These are phyloP conservation scores for Lumbricus terrestris DNA, from an alignment of 2,888 invertebrate genomes.

Conservation along the genomic window DNA sequence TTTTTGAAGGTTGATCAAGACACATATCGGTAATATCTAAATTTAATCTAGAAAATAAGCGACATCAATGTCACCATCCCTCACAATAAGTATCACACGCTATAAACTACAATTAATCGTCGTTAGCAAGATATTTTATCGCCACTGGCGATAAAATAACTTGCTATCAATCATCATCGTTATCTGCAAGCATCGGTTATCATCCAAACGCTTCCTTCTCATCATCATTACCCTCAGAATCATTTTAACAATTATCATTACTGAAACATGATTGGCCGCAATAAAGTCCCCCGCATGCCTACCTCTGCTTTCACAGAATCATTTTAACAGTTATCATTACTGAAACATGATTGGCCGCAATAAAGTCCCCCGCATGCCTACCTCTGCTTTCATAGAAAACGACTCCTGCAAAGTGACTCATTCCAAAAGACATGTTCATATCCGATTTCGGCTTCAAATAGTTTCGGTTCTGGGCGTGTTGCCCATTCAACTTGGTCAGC, in stretches of 20 bases:
- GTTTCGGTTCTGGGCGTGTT: slow-evolving; percentile 86
- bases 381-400: slow-evolving; percentile 95
- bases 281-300: no score
- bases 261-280: no score
- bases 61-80: not conserved
- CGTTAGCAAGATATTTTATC: not conserved
- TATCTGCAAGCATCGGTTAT: not conserved
- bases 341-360: no score
- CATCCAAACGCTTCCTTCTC: not conserved
- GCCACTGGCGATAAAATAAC: no score
- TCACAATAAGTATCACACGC: not conserved
- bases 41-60: not conserved
- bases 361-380: slow-evolving; percentile 56
- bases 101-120: not conserved
- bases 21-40: not conserved
- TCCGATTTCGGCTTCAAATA: slow-evolving; percentile 97
- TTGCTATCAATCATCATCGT: no score
- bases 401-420: slow-evolving; percentile 96
- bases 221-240: not conserved
- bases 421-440: slow-evolving; percentile 91
- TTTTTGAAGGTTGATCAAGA: not conserved
- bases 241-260: no score
- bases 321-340: no score
- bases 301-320: slow-evolving; percentile 94
- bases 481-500: slow-evolving; percentile 93